phyloP scores from a whole-genome alignment of 53 echinoderm and acorn worm genomes.

The Holothuria leucospilota region DNA sequence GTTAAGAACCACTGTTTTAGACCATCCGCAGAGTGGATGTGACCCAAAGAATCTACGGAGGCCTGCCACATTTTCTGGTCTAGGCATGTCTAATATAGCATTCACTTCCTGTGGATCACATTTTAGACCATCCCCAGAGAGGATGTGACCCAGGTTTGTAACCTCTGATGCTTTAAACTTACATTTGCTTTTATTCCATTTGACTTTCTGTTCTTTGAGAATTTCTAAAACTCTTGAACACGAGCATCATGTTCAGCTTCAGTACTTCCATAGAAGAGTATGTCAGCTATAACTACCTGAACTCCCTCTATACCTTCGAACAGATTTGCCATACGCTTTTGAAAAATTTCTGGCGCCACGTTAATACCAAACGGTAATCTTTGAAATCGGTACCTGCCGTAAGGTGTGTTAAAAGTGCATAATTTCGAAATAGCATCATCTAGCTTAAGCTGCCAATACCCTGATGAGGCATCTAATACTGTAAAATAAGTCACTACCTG shows the following conservation, averaged over 20 bases:
- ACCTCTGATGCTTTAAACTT: constrained; percentile 13
- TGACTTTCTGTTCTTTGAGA: constrained; percentile 7
- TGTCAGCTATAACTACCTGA: constrained; percentile 21
- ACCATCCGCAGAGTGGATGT: no score
- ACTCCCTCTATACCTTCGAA: constrained; percentile 35
- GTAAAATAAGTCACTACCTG: constrained; percentile 38
- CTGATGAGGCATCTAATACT: no score
- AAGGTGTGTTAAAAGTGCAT: no score
- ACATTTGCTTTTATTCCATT: not conserved
- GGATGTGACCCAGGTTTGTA: constrained; percentile 28
- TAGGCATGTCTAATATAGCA: no score
- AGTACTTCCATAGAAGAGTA: constrained; percentile 26
- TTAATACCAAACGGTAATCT: constrained; percentile 60
- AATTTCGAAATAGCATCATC: constrained; percentile 36
- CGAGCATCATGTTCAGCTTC: not conserved
- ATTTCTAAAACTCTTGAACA: not conserved
- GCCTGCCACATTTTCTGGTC: no score
- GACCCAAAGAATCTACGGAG: no score
- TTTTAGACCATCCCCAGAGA: constrained; percentile 27
- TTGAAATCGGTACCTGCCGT: constrained; percentile 50
- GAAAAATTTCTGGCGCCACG: constrained; percentile 54
- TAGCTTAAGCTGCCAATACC: constrained; percentile 59
- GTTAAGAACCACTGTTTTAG: no score
- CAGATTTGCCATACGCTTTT: no score
- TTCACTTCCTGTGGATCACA: no score